phyloP scores from a whole-genome alignment of 2,888 invertebrate genomes.

The Pterostichus madidus region DNA sequence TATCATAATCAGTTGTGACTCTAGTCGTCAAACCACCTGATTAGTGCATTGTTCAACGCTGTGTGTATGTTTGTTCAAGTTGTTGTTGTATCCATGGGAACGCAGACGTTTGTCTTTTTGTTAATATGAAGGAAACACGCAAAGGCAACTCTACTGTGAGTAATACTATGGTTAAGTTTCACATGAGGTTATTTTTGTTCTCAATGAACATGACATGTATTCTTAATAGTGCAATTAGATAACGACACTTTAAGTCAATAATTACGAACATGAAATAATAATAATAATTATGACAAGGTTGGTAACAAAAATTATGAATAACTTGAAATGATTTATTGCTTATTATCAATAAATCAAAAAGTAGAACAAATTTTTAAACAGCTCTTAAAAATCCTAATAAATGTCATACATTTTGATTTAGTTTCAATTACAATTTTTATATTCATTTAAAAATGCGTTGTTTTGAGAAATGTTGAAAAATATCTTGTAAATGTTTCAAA shows the following conservation, averaged over 20 bases:
- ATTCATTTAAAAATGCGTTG: no score
- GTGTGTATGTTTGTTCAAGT: neutral
- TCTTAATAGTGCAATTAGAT: slow-evolving; percentile 7
- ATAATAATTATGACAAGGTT: no score
- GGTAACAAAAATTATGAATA: no score
- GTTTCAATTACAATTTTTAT: no score
- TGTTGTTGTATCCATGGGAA: slow-evolving; percentile 52
- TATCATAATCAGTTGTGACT: slow-evolving; percentile 6
- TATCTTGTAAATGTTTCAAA: no score
- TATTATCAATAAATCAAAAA: no score
- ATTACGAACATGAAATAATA: no score
- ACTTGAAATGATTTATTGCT: no score
- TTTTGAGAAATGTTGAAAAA: no score
- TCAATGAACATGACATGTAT: neutral
- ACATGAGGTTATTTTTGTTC: slow-evolving; percentile 36
- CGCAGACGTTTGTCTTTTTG: slow-evolving; percentile 4
- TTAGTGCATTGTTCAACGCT: slow-evolving; percentile 38
- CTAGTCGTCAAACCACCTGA: slow-evolving; percentile 8
- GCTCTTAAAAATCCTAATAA: no score
- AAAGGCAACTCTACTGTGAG: slow-evolving; percentile 47
- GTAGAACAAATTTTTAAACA: no score
- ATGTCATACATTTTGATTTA: no score
- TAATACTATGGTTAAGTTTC: slow-evolving; percentile 32
- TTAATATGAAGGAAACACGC: slow-evolving; percentile 64
- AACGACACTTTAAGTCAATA: neutral